Conservation (phyloP, 2,797 vertebrate species). For the Macrochelys suwanniensis region DNA sequence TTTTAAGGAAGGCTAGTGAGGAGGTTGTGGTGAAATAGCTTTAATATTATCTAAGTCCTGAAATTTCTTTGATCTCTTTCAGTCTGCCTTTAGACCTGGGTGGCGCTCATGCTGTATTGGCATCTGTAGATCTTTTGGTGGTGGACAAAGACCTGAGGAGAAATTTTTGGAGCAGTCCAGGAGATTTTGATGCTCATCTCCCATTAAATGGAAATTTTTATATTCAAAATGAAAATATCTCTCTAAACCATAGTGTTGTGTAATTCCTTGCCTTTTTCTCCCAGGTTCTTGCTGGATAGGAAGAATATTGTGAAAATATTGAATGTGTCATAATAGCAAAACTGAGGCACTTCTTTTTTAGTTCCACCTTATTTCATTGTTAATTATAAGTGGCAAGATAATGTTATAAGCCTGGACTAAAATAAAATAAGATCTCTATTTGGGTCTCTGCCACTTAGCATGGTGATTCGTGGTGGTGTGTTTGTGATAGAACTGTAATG, state of each 20-base stretch:
- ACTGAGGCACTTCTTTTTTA: fast-evolving
- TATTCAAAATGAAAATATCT: not conserved
- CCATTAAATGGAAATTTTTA: not conserved
- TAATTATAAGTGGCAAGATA: not conserved
- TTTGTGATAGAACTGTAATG: not conserved
- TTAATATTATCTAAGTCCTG: not conserved
- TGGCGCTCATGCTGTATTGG: not conserved
- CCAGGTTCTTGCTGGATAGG: not conserved
- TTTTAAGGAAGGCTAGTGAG: not conserved
- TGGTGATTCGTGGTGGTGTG: not conserved
- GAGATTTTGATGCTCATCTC: not conserved
- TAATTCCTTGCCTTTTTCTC: not conserved
- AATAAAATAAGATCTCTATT: not conserved
- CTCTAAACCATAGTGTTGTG: not conserved
- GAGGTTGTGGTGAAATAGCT: not conserved
- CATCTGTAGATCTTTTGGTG: not conserved
- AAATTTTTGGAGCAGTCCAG: fast-evolving
- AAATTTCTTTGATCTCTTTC: not conserved
- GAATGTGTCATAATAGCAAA: not conserved
- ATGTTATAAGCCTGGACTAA: not conserved
- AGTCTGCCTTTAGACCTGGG: not conserved
- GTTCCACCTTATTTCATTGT: not conserved
- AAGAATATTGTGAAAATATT: not conserved
- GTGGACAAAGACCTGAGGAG: not conserved
- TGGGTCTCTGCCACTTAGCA: not conserved